Percentiles rank a stretch among this genome's conserved stretches.
Evolutionary conservation across 2,797 vertebrate genomes (phyloP).

Genomic region (Hylomyscus alleni): DNA sequence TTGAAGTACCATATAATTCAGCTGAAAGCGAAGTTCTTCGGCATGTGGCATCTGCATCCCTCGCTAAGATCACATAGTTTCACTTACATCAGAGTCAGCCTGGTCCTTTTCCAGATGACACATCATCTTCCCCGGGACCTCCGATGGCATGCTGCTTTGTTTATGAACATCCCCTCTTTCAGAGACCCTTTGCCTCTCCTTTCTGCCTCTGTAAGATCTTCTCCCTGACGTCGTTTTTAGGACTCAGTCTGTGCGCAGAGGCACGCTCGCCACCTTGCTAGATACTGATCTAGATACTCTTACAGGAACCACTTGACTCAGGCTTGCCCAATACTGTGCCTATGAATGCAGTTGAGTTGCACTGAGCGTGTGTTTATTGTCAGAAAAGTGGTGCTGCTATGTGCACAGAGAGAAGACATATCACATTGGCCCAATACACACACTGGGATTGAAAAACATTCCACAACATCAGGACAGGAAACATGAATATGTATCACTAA

Average conservation of each 20-base stretch:
- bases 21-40: not conserved
- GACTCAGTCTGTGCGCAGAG: not conserved
- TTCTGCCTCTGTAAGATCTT: not conserved
- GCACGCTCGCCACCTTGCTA: not conserved
- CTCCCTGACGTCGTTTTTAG: not conserved
- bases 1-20: not conserved
- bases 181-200: not conserved
- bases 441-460: not conserved
- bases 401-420: not conserved
- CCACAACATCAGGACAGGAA: conserved; percentile 5
- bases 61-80: not conserved
- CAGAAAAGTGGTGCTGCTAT: not conserved
- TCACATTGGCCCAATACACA: not conserved
- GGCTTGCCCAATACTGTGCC: not conserved
- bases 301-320: not conserved
- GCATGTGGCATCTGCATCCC: not conserved
- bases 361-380: not conserved
- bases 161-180: not conserved
- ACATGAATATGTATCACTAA: not conserved
- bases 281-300: not conserved
- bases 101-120: not conserved
- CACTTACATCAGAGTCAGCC: not conserved
- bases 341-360: not conserved
- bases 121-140: not conserved
- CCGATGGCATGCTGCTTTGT: not conserved